A percentile compares a stretch with the other conserved stretches of the same genome.
These are phyloP conservation scores for Euura lappo DNA, from an alignment of 1,140 invertebrate genomes.

Conservation along the genomic window DNA sequence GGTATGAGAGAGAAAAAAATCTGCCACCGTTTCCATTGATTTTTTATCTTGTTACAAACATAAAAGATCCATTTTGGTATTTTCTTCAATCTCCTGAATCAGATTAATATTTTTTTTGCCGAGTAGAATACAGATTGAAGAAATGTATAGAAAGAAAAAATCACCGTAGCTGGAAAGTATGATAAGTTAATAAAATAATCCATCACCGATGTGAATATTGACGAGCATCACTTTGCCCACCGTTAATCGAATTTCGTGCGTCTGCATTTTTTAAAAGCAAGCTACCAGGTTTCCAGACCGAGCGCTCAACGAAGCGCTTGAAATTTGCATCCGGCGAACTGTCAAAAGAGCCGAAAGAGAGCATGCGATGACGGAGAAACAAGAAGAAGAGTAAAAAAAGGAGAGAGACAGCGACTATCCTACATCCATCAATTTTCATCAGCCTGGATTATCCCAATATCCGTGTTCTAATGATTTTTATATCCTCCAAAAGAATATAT, in stretches of 20 bases:
- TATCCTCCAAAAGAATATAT: too few relatives aligned
- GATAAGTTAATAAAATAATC: neutral
- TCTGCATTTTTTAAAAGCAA: slow-evolving; percentile 3
- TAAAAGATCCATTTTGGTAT: too few relatives aligned
- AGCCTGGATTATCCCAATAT: neutral
- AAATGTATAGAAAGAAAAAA: too few relatives aligned
- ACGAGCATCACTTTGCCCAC: neutral
- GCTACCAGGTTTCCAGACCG: too few relatives aligned
- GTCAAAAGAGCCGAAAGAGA: neutral
- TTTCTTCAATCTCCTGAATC: too few relatives aligned
- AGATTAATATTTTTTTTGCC: too few relatives aligned
- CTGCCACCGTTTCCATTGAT: too few relatives aligned
- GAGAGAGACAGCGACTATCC: neutral
- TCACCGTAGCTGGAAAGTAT: too few relatives aligned
- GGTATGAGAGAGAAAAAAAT: too few relatives aligned
- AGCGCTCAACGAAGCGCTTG: neutral
- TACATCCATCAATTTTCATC: neutral
- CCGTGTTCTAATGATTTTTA: too few relatives aligned
- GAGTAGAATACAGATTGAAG: too few relatives aligned
- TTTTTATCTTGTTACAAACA: too few relatives aligned
- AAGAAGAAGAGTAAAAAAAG: neutral
- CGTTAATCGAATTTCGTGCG: slow-evolving; percentile 1
- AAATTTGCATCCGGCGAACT: slow-evolving; percentile 2
- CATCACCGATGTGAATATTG: neutral
- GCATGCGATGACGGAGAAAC: neutral